A percentile compares a stretch with the other conserved stretches of the same genome.
phyloP scores from a whole-genome alignment of 2,888 invertebrate genomes.

The Eupithecia abbreviata region DNA sequence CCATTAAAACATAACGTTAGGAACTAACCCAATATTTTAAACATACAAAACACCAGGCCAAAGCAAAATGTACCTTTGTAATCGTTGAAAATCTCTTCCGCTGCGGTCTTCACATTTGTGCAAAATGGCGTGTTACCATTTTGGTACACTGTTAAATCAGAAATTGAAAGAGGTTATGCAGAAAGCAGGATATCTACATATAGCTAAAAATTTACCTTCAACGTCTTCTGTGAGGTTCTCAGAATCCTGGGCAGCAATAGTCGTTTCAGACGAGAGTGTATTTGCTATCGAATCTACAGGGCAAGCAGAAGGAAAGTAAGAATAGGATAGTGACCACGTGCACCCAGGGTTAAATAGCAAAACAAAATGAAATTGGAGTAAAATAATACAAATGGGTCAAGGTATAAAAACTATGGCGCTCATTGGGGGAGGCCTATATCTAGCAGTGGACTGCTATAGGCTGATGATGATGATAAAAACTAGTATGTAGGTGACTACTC shows the following conservation, averaged over 20 bases:
- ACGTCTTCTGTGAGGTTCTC: conserved; percentile 47
- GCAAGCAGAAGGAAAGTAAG: conserved; percentile 52
- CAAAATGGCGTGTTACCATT: conserved; percentile 36
- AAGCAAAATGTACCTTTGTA: conserved; percentile 45
- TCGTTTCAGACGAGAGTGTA: conserved; percentile 49
- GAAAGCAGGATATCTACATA: conserved; percentile 36
- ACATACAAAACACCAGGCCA: conserved; percentile 19
- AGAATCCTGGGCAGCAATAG: conserved; percentile 46
- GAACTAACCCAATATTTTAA: not conserved
- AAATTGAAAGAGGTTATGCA: conserved; percentile 41
- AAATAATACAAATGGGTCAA: conserved; percentile 48
- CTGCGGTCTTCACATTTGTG: conserved; percentile 24
- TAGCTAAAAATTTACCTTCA: conserved; percentile 49
- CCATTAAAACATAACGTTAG: conserved; percentile 22
- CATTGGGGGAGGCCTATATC: too few species aligned
- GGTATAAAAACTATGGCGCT: not conserved
- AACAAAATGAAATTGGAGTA: not conserved
- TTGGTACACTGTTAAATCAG: conserved; percentile 46
- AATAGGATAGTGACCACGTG: conserved; percentile 51
- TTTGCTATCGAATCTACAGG: conserved; percentile 63
- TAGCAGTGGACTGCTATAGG: too few species aligned
- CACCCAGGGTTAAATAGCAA: conserved; percentile 42
- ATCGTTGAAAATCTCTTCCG: conserved; percentile 36
- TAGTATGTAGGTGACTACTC: not conserved
- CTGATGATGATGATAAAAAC: too few species aligned